A percentile compares a stretch with the other conserved stretches of the same genome.
Conservation (phyloP, 2,113 vertebrate species). For the Rostratula benghalensis region DNA sequence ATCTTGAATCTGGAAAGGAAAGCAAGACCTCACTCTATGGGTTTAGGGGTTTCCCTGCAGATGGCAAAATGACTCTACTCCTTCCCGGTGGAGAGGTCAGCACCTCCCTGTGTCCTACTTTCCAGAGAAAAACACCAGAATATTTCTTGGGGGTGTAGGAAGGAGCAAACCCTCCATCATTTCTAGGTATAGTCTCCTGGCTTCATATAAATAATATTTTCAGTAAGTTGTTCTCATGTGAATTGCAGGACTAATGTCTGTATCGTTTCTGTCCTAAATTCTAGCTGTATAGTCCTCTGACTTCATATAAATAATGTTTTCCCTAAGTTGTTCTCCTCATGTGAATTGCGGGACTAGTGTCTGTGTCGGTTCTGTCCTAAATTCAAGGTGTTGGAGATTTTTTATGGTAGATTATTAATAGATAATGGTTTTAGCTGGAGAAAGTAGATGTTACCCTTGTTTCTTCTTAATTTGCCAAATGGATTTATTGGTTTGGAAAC, state of each 20-base stretch:
- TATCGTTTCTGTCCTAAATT: background rate
- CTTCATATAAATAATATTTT: background rate
- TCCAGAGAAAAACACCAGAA: background rate
- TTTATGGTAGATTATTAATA: background rate
- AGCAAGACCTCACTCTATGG: background rate
- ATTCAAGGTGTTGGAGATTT: background rate
- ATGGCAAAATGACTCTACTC: background rate
- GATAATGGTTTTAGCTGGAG: background rate
- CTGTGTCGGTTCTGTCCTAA: background rate
- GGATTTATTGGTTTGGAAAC: background rate
- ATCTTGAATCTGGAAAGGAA: background rate
- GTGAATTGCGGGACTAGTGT: background rate
- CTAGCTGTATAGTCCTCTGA: background rate
- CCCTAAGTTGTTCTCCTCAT: background rate
- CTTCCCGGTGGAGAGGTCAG: constrained; percentile 1
- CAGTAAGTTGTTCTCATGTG: background rate
- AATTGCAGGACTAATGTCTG: background rate
- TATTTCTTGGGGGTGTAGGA: background rate
- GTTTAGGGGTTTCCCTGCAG: background rate
- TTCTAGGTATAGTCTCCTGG: background rate
- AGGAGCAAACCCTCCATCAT: background rate
- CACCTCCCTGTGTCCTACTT: constrained; percentile 2
- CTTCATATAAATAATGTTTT: background rate
- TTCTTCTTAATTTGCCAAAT: background rate
- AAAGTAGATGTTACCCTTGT: background rate